A percentile compares a stretch with the other conserved stretches of the same genome.
These are phyloP conservation scores for Brachyhypopomus gauderio DNA, from an alignment of 2,113 vertebrate species.

Conservation along the genomic window DNA sequence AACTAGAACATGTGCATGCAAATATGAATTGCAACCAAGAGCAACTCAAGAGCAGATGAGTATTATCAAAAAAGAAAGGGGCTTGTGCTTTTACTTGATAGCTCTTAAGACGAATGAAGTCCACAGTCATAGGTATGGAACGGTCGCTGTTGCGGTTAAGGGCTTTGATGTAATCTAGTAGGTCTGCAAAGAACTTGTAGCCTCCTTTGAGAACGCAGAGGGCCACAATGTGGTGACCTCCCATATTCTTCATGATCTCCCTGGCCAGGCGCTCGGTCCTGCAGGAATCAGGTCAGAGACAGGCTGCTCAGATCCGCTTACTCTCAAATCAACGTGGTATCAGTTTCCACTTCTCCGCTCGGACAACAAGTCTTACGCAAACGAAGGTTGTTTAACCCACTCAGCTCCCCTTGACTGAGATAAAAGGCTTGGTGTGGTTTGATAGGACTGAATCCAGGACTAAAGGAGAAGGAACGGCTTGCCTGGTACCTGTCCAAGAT, in stretches of 20 bases:
- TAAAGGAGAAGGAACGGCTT: slow-evolving; percentile 46
- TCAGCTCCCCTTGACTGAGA: not conserved
- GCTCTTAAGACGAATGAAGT: slow-evolving; percentile 99
- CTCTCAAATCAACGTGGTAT: slow-evolving; percentile 57
- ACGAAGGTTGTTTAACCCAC: slow-evolving; percentile 34
- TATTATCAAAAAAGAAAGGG: not conserved
- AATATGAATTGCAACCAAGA: not conserved
- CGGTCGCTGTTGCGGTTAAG: slow-evolving; percentile 97
- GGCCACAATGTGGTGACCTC: slow-evolving; percentile 94
- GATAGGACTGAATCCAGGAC: not conserved
- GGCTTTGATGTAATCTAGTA: slow-evolving; percentile 98
- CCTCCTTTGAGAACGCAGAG: slow-evolving; percentile 98
- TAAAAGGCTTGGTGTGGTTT: not conserved
- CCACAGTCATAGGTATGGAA: slow-evolving; percentile 98
- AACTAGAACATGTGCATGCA: not conserved
- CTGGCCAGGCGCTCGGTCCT: slow-evolving; percentile 95
- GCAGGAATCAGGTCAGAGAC: slow-evolving; percentile 45
- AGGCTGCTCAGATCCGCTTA: slow-evolving; percentile 50
- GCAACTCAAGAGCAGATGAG: not conserved
- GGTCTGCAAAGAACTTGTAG: slow-evolving; percentile 98
- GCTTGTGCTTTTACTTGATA: slow-evolving; percentile 85
- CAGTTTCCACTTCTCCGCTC: slow-evolving; percentile 42
- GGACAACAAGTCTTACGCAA: slow-evolving; percentile 31
- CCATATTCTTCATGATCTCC: slow-evolving; percentile 98
- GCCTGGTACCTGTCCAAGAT: slow-evolving; percentile 90